Conservation (phyloP, 2,888 invertebrate species). For the Drosophila algonquin region DNA sequence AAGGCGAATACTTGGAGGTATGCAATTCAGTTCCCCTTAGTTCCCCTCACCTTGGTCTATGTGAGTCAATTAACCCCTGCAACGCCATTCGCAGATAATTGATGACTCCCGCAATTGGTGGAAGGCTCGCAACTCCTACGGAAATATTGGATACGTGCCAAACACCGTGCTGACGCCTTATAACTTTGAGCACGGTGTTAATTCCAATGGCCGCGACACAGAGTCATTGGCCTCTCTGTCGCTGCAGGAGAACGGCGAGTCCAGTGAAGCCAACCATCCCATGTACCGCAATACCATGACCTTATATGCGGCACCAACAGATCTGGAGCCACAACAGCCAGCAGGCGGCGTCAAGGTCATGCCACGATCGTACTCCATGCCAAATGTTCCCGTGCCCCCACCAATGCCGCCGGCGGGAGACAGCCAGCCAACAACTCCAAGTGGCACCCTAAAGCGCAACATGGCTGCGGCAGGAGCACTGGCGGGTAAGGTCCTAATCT, state of each 20-base stretch:
- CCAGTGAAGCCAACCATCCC: constrained; percentile 47
- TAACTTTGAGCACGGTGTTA: constrained; percentile 79
- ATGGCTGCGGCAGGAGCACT: constrained; percentile 76
- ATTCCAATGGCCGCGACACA: constrained; percentile 62
- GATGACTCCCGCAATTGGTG: constrained; percentile 99
- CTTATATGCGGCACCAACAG: constrained; percentile 54
- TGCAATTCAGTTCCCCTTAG: constrained; percentile 35
- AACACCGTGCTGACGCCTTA: constrained; percentile 94
- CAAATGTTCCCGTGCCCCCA: constrained; percentile 84
- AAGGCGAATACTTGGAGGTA: constrained; percentile 98
- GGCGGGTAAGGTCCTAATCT: constrained; percentile 58
- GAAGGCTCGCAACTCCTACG: constrained; percentile 94
- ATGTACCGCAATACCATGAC: constrained; percentile 69
- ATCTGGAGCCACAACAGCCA: constrained; percentile 67
- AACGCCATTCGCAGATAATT: constrained; percentile 88
- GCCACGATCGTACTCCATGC: constrained; percentile 79
- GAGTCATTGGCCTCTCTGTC: constrained; percentile 74
- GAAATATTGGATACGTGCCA: constrained; percentile 96
- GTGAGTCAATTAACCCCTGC: no score
- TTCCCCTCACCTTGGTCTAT: neutral
- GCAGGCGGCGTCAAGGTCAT: constrained; percentile 56
- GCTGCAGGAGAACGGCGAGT: constrained; percentile 54
- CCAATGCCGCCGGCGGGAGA: constrained; percentile 83
- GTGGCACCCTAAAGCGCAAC: constrained; percentile 74
- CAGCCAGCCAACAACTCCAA: constrained; percentile 71